Conservation (phyloP, 2,797 vertebrate genomes). For the Tarsius wallacei region DNA sequence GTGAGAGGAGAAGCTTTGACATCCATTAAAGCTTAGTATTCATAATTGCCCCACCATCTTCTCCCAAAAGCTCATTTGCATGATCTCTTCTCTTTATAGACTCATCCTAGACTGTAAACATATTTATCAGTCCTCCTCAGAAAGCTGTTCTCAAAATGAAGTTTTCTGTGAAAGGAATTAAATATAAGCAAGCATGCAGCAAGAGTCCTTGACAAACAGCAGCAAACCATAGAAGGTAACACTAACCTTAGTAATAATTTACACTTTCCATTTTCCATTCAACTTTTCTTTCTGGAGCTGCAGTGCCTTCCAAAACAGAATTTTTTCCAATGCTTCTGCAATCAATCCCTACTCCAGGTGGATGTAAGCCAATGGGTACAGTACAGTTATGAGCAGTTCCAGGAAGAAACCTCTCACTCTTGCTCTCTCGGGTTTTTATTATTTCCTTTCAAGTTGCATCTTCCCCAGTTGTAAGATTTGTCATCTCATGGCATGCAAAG, state of each 20-base stretch:
- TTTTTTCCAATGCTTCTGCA: constrained; percentile 90
- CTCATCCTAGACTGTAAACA: constrained; percentile 87
- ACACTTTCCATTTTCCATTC: constrained; percentile 90
- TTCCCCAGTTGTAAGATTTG: constrained; percentile 84
- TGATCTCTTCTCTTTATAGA: constrained; percentile 89
- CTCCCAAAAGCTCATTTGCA: constrained; percentile 88
- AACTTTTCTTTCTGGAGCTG: constrained; percentile 89
- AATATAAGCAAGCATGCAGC: constrained; percentile 88
- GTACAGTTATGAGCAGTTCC: constrained; percentile 84
- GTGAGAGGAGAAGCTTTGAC: constrained; percentile 78
- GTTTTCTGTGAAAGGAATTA: constrained; percentile 89
- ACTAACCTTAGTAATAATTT: constrained; percentile 89
- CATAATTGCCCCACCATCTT: constrained; percentile 86
- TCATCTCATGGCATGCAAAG: constrained; percentile 88
- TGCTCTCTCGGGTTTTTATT: constrained; percentile 24
- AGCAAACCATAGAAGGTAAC: constrained; percentile 87
- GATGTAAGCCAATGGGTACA: constrained; percentile 89
- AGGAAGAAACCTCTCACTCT: constrained; percentile 69
- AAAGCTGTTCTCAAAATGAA: constrained; percentile 89
- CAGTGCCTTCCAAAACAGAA: constrained; percentile 88
- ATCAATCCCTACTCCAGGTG: constrained; percentile 89
- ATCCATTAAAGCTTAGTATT: constrained; percentile 83
- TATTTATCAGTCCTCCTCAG: constrained; percentile 89
- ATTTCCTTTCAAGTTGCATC: constrained; percentile 87
- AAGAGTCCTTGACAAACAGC: constrained; percentile 89